These are phyloP conservation scores for Euzetes globulus DNA, from an alignment of 2,888 invertebrate genomes.

Conservation along the genomic window DNA sequence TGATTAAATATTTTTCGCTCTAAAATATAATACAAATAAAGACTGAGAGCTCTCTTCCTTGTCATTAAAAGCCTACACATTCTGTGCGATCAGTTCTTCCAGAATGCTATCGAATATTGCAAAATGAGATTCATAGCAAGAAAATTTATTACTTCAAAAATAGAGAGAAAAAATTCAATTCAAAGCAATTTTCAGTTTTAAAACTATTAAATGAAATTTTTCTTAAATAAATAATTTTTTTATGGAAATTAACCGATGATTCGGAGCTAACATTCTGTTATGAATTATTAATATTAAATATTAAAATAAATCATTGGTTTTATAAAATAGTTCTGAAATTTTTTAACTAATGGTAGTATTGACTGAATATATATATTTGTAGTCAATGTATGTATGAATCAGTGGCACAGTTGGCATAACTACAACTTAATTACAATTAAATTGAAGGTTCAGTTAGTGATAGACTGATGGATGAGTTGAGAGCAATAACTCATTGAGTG, in stretches of 20 bases:
- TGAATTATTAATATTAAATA: background rate
- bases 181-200: too few species aligned
- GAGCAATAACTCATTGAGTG: background rate
- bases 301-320: background rate
- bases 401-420: background rate
- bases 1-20: background rate
- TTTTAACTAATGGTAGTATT: background rate
- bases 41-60: background rate
- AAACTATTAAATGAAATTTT: too few species aligned
- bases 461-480: background rate
- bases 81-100: background rate
- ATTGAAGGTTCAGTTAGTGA: background rate
- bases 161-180: background rate
- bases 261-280: too few species aligned
- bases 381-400: background rate
- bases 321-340: background rate
- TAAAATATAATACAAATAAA: background rate
- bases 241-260: too few species aligned
- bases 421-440: background rate
- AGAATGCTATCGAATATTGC: background rate
- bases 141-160: background rate
- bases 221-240: too few species aligned
- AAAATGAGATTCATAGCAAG: background rate
- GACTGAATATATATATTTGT: background rate
- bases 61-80: conserved; percentile 2